Percentiles rank a stretch among this genome's conserved stretches.
These are phyloP conservation scores for Blastomussa wellsi DNA, from an alignment of 92 coral and sea anemone genomes.

Conservation along the genomic window DNA sequence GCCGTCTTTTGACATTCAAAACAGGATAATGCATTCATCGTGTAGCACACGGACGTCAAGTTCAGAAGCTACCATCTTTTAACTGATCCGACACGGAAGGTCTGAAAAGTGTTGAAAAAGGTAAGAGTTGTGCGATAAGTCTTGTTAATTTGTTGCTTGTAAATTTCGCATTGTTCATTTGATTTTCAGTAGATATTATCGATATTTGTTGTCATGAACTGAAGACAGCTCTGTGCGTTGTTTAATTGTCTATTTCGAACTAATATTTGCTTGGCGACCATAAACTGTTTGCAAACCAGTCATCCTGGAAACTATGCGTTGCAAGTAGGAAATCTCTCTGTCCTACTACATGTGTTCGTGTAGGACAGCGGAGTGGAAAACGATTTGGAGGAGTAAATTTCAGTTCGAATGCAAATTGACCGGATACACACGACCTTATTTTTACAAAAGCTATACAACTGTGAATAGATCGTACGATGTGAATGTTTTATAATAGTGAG, in stretches of 20 bases:
- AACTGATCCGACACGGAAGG: background rate
- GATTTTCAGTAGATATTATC: background rate
- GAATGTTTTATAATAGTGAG: background rate
- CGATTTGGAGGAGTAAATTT: background rate
- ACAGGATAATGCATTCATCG: background rate
- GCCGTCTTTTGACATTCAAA: conserved; percentile 6
- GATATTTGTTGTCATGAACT: conserved; percentile 11
- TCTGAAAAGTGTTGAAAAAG: background rate
- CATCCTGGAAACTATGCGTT: background rate
- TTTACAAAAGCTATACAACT: background rate
- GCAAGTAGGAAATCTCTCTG: background rate
- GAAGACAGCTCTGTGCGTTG: conserved; percentile 1
- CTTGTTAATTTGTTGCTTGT: too few relatives aligned
- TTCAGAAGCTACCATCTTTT: background rate
- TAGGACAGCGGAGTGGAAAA: background rate
- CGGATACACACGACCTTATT: background rate
- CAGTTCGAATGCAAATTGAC: conserved; percentile 9
- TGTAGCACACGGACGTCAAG: background rate
- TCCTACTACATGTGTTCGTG: background rate
- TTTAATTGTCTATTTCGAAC: background rate
- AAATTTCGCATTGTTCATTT: background rate
- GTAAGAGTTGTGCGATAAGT: background rate
- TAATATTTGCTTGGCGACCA: background rate
- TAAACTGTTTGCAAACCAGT: conserved; percentile 16
- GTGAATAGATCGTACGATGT: background rate